Percentiles rank a stretch among this genome's conserved stretches.
Evolutionary conservation across 2,113 vertebrate genomes (phyloP).

Genomic region (Poeciliopsis turrubarensis): DNA sequence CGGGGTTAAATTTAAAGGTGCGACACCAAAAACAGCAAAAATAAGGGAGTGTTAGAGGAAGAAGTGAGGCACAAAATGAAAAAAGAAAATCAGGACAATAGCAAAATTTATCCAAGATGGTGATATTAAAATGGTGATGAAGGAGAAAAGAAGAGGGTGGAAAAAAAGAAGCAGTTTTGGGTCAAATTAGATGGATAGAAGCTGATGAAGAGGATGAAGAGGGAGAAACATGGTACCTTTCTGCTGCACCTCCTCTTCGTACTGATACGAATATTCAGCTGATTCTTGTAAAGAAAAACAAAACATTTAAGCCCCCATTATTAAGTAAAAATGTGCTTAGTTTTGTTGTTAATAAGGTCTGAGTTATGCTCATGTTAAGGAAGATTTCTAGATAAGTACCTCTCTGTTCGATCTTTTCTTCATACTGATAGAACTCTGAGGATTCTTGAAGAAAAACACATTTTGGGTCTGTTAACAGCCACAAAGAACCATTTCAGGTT

Average conservation of each 20-base stretch:
- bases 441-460: conserved; percentile 70
- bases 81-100: not conserved
- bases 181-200: not conserved
- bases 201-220: conserved; percentile 19
- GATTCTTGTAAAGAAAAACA: conserved; percentile 42
- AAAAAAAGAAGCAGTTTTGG: not conserved
- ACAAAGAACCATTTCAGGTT: not conserved
- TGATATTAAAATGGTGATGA: not conserved
- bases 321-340: not conserved
- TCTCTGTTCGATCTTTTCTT: conserved; percentile 72
- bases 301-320: not conserved
- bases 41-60: not conserved
- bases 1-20: not conserved
- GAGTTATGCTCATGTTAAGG: not conserved
- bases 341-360: not conserved
- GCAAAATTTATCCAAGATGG: not conserved
- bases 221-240: conserved; percentile 51
- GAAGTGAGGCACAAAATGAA: not conserved
- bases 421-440: conserved; percentile 74
- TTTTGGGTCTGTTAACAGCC: not conserved
- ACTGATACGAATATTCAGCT: conserved; percentile 50
- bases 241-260: conserved; percentile 56
- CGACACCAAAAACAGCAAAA: not conserved
- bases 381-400: conserved; percentile 61
- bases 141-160: not conserved